Base-by-base conservation (phyloP, 92 coral and sea anemone species). In the Ricordea florida region DNA sequence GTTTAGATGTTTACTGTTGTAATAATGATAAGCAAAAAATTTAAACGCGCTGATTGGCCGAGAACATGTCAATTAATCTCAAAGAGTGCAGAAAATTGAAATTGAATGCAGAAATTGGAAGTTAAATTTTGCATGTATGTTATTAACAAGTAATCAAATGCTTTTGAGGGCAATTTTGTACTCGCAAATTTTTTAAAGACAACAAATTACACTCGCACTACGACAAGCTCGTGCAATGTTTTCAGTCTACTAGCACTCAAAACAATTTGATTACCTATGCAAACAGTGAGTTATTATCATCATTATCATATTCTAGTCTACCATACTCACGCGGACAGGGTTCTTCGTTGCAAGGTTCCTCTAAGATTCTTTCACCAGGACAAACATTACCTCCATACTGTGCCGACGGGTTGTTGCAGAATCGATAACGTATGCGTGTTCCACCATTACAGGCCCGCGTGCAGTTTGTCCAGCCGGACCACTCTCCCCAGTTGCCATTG, bases 381-480 rank as follows among this genome's bases (percentile, higher is more conserved):
- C 89, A 83, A 7, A 26, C 28, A 25, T 57, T 58, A 11, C 89
- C 89, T 51, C 84, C 89, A 53, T 76, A 44, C 31, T 24, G 62
- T 22, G 89, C 32, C 16, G 64, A 56, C 31, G 89, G 89, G 59
- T 21, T 83, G 71, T 83, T 74, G 36, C 89, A 83, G 25, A 76
- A 69, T 30, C 84, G 55, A 50, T 53, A 76, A 6, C 89, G 78
- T 10, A 50, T 16, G 23, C 83, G 83, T 20, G 79, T 84, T 41
- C 89, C 89, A 29, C 89, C 84, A 29, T 61, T 69, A 36, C 89
- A 84, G 32, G 55, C 46, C 22, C 84, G 61, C 42, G 89, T 44
- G 23, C 89, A 84, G 9, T 68, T 72, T 15, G 89, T 46, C 89
- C 89, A 76, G 40, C 45, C 43, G 14, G 89, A 67, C 89, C 89